Base-by-base conservation (phyloP, 2,888 invertebrate species). In the Tyria jacobaeae region DNA sequence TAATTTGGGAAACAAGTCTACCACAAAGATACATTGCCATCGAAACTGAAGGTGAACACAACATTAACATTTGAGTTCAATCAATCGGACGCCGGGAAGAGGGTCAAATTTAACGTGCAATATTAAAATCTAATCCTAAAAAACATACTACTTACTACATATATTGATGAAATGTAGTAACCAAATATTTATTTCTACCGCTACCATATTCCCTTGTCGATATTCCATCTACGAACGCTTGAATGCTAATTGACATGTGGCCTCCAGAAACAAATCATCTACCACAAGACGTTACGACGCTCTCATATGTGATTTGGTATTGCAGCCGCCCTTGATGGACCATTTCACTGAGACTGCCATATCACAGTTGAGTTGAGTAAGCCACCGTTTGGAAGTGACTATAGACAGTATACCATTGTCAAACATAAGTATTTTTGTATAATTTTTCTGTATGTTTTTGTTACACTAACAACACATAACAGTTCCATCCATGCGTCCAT, bases 331-430 rank as follows among this genome's bases (percentile, higher is more conserved):
- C 41, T 48, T 44, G 41, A 57, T 56, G 51, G 52, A 51, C 59
- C 48, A 64, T 73, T 73, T 69, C 57, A 57, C 34, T 44, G 57
- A 68, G 65, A 59, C 53, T 59, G 55, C 41, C 24, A 74, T 74
- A 21, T 49, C 52, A 15, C 2, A 34, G 31, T 48, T 25, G 10
- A 41, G 4, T 41, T 6, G 31, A 35, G 49, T 60, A 49, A n/a
- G n/a, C n/a, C n/a, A n/a, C n/a, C n/a, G n/a, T n/a, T n/a, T n/a
- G n/a, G n/a, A n/a, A n/a, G n/a, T 52, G 10, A 31, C 41, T 58
- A n/a, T n/a, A n/a, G n/a, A 35, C 34, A 59, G 37, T 48, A 35
- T 35, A 34, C 35, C 48, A 25, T 47, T 15, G 39, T 21, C 35
- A 55, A 24, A 12, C 57, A 27, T 57, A 37, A 17, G 4, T 31